These are phyloP conservation scores for Alsophila aescularia DNA, from an alignment of 2,888 invertebrate species.

Conservation along the genomic window DNA sequence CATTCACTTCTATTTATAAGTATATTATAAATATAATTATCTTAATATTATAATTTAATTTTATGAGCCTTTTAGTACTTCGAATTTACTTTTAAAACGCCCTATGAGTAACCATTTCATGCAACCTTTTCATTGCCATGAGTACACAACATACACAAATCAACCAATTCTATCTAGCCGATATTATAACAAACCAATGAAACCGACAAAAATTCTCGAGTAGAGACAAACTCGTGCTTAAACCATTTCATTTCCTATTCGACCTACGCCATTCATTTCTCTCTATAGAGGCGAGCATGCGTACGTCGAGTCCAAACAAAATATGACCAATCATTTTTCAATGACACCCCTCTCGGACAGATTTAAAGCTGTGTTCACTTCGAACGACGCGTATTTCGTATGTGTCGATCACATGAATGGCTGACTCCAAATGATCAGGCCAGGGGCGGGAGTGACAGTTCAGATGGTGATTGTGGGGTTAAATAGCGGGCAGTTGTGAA, in stretches of 20 bases:
- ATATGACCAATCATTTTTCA: constrained; percentile 68
- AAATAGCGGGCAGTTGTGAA: constrained; percentile 27
- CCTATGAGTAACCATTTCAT: neutral
- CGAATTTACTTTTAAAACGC: neutral
- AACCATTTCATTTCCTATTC: constrained; percentile 21
- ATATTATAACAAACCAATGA: neutral
- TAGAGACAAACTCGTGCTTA: constrained; percentile 15
- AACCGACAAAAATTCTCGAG: neutral
- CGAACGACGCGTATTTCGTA: constrained; percentile 64
- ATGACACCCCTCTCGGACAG: constrained; percentile 61
- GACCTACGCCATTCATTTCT: constrained; percentile 15
- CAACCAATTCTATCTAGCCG: neutral
- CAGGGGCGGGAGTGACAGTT: constrained; percentile 49
- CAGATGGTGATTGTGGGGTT: constrained; percentile 25
- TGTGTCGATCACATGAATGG: constrained; percentile 67
- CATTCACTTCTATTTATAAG: no score
- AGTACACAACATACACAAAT: neutral
- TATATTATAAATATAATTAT: no score
- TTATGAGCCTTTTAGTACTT: neutral
- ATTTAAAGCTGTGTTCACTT: constrained; percentile 57
- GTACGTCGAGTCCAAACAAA: constrained; percentile 30
- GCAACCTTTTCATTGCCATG: neutral
- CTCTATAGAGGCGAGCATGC: constrained; percentile 14
- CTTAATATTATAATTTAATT: no score
- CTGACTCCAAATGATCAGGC: constrained; percentile 61